phyloP scores from a whole-genome alignment of 2,797 vertebrate species.

The Siniperca obscura region DNA sequence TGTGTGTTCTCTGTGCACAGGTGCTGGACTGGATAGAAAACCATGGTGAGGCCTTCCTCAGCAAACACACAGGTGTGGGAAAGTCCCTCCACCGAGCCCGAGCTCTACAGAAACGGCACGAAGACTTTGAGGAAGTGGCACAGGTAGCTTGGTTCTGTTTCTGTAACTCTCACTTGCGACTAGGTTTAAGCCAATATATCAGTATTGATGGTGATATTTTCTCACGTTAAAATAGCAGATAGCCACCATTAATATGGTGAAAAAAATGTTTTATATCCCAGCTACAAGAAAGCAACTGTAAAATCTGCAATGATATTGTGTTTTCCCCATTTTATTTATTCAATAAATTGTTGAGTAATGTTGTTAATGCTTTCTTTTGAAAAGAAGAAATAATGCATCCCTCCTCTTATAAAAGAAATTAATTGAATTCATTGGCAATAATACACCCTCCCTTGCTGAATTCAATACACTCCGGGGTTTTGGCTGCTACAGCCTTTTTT shows the following conservation, averaged over 20 bases:
- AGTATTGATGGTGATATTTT: background rate
- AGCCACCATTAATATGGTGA: background rate
- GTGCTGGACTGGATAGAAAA: conserved; percentile 99
- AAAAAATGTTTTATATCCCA: background rate
- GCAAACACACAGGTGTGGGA: conserved; percentile 97
- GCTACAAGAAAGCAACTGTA: background rate
- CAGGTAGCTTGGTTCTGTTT: conserved; percentile 86
- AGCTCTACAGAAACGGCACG: conserved; percentile 96
- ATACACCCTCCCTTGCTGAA: too few relatives aligned
- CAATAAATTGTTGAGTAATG: background rate
- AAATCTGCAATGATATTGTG: background rate
- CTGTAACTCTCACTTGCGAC: background rate
- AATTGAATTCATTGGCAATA: background rate
- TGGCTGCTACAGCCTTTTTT: too few relatives aligned
- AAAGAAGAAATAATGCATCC: background rate
- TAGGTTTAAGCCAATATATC: background rate
- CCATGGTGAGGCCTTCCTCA: conserved; percentile 97
- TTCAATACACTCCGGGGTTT: background rate
- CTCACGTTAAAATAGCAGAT: background rate
- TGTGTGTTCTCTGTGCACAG: conserved; percentile 75
- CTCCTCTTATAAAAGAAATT: background rate
- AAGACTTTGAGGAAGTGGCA: conserved; percentile 98
- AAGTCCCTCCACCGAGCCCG: conserved; percentile 96
- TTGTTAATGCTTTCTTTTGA: background rate
- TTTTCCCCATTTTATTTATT: background rate